A percentile compares a stretch with the other conserved stretches of the same genome.
These are phyloP conservation scores for human DNA, from an alignment of 2,113 vertebrate genomes.

Conservation along the genomic window GRCh38 chr16:26693501-26694000, in stretches of 20 bases:
- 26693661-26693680: neutral
- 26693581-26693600: neutral
- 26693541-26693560: neutral
- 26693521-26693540: neutral
- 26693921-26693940: too few species aligned
- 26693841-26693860: too few species aligned
- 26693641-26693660: neutral
- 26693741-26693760: neutral
- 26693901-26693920: neutral
- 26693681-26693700: neutral
- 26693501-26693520: neutral
- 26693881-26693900: too few species aligned
- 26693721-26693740: neutral
- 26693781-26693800: too few species aligned
- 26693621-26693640: neutral
- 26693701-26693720: neutral
- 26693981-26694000: too few species aligned
- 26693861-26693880: too few species aligned
- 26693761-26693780: too few species aligned
- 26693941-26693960: too few species aligned
- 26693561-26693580: neutral
- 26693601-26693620: neutral
- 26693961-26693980: too few species aligned
- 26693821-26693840: too few species aligned
- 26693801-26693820: too few species aligned